Evolutionary conservation across 2,113 vertebrate genomes (phyloP).

Genomic region (Paratilapia polleni): DNA sequence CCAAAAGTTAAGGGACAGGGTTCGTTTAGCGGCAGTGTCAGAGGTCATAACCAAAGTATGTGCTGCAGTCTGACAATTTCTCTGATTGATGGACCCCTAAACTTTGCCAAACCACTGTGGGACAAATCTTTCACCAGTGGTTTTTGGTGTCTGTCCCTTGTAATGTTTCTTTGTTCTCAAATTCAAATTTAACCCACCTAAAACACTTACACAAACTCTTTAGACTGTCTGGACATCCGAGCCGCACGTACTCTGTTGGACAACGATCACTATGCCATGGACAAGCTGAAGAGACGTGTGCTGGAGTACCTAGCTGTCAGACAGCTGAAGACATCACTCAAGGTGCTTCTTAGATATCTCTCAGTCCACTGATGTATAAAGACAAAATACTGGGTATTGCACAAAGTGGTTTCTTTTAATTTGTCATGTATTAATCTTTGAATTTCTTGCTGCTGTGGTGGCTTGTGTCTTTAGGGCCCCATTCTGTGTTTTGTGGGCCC

Average conservation of each 20-base stretch:
- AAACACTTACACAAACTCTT: not conserved
- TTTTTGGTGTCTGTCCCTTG: not conserved
- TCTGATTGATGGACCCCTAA: not conserved
- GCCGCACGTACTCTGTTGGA: constrained; percentile 91
- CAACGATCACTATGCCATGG: constrained; percentile 96
- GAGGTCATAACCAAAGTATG: not conserved
- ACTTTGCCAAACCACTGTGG: not conserved
- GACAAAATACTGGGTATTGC: not conserved
- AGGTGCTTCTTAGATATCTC: constrained; percentile 58
- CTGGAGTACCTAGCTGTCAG: constrained; percentile 96
- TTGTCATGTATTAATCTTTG: not conserved
- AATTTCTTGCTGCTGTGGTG: not conserved
- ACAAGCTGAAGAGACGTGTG: constrained; percentile 95
- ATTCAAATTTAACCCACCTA: not conserved
- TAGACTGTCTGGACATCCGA: constrained; percentile 93
- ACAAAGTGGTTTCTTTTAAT: not conserved
- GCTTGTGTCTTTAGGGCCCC: constrained; percentile 79
- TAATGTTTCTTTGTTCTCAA: not conserved
- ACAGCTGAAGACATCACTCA: constrained; percentile 91
- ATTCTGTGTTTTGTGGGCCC: constrained; percentile 98
- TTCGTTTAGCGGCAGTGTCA: not conserved
- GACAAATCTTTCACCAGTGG: not conserved
- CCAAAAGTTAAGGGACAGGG: not conserved
- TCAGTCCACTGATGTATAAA: not conserved
- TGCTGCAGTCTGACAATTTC: not conserved